Evolutionary conservation across 2,113 vertebrate genomes (phyloP), one percentile per base, ranked within the genome.

Genomic region (Salvelinus sp.): DNA sequence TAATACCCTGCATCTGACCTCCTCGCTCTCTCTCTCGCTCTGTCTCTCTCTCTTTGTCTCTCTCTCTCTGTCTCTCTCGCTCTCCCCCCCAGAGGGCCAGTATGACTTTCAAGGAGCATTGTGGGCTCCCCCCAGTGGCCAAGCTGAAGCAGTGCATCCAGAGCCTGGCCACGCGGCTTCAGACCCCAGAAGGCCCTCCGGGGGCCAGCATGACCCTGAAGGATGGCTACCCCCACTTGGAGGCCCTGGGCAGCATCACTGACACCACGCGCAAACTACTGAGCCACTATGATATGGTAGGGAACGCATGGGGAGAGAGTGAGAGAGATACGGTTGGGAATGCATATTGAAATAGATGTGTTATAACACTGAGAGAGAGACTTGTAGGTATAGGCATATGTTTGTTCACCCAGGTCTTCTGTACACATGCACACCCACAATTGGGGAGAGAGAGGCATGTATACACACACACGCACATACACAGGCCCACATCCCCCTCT

Each of bases 111-210:
- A 99, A 98, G 88, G 98, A 99, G 88, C 94, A 97, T 80, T 99
- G 98, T n/a, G 98, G 97, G 88, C 96, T 99, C 82, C 96, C 97
- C 60, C 93, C 95, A 4, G 96, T 96, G 62, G 94, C 96, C 72
- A 98, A 95, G 83, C 90, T 98, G 82, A 98, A 98, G 90, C 97
- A 99, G 93, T 99, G 97, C 93, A 96, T 99, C 89, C 91, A 97
- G 86, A 97, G 95, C 18, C 85, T 99, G 85, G 94, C 95, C 79
- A 94, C 97, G 0, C 91, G 98, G 47, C 94, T 99, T 1, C 91
- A 96, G 78, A 90, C 85, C 82, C 83, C 93, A 0, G 97, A 98
- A 77, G 96, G 91, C 22, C 5, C 79, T 0, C 93, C 95, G 54
- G 94, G 93, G 0, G 97, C 97, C 33, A 82, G 82, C 48, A 95